Conservation (phyloP, 64 coral and sea anemone species). For the Exaiptasia diaphana region DNA sequence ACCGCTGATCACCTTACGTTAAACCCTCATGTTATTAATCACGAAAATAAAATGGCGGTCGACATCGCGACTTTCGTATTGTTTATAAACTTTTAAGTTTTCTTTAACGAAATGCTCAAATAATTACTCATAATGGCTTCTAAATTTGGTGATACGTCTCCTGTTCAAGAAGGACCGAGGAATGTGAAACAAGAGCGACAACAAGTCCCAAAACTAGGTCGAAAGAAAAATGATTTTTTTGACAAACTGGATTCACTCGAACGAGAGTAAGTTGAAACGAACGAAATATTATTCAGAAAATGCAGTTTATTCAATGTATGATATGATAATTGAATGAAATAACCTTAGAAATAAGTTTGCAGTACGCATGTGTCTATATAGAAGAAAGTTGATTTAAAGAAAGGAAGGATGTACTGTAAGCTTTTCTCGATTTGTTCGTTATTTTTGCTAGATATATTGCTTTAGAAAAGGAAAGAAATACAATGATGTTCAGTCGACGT, state of each 20-base stretch:
- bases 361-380: too few relatives aligned
- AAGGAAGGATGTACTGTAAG: too few relatives aligned
- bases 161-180: not conserved
- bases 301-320: too few relatives aligned
- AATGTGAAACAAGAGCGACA: not conserved
- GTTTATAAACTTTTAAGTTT: not conserved
- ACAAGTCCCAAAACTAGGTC: not conserved
- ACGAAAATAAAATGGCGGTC: constrained; percentile 61
- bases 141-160: too few relatives aligned
- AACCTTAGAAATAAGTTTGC: too few relatives aligned
- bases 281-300: too few relatives aligned
- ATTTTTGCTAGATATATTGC: constrained; percentile 32
- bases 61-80: not conserved
- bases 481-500: constrained; percentile 61
- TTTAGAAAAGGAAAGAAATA: constrained; percentile 89
- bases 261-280: constrained; percentile 57
- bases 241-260: constrained; percentile 73
- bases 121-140: too few relatives aligned
- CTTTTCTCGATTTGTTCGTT: not conserved
- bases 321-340: too few relatives aligned
- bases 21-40: not conserved
- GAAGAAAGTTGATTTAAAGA: too few relatives aligned
- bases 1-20: constrained; percentile 17
- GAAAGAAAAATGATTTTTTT: constrained; percentile 78
- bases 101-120: too few relatives aligned